Percentiles rank a stretch among this genome's conserved stretches.
phyloP scores from a whole-genome alignment of 1,140 invertebrate genomes.

The Drosophila gunungcola region DNA sequence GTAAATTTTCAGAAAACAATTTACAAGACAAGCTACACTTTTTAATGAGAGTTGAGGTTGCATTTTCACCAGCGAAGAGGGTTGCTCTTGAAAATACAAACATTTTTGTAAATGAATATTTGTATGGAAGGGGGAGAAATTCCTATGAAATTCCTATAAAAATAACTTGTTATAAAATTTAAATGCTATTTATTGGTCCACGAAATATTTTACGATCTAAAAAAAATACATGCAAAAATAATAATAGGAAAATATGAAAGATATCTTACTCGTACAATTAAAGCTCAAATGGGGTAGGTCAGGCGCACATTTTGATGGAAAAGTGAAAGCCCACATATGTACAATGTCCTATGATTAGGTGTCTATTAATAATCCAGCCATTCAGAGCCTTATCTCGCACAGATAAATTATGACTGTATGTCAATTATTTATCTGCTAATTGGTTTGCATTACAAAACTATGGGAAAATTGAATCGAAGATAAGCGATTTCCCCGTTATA shows the following conservation, averaged over 20 bases:
- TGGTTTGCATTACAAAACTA: conserved; percentile 22
- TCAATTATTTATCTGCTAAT: conserved; percentile 38
- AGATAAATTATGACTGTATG: conserved; percentile 26
- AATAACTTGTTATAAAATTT: no score
- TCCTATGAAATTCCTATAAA: no score
- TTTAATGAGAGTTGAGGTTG: not conserved
- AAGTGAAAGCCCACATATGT: not conserved
- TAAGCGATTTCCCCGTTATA: conserved; percentile 8
- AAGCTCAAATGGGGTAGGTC: conserved; percentile 1
- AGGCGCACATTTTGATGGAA: not conserved
- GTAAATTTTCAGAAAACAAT: conserved; percentile 41
- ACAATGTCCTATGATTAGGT: conserved; percentile 9
- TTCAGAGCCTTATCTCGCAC: conserved; percentile 18
- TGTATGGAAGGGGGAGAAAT: no score
- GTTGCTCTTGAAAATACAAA: no score
- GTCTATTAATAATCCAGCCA: conserved; percentile 28
- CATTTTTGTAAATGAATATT: no score
- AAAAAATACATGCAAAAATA: no score
- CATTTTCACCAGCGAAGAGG: no score
- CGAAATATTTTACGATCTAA: not conserved
- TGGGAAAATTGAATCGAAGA: conserved; percentile 16
- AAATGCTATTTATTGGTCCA: no score
- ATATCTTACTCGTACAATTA: not conserved
- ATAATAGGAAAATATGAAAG: no score
- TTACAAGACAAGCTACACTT: conserved; percentile 13